Evolutionary conservation across 2,113 vertebrate species (phyloP).

Genomic region (Indicator maculatus): DNA sequence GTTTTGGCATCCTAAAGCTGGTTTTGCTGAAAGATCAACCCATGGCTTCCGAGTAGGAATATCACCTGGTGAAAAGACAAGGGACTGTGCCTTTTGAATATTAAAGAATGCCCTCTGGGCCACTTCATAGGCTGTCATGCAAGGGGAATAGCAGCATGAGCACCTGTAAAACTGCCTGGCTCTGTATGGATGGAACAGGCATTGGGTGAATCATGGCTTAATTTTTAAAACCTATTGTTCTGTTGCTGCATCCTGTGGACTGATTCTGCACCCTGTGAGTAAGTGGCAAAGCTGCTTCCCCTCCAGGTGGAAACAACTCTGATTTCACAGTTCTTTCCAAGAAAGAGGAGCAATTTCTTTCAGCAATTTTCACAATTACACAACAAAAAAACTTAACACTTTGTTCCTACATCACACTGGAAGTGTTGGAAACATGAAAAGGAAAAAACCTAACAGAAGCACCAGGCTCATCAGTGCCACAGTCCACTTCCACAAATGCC

Average conservation of each 20-base stretch:
- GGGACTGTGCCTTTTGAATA: not conserved
- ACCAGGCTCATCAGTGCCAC: not conserved
- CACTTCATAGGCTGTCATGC: not conserved
- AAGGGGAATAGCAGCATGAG: not conserved
- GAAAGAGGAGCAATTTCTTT: not conserved
- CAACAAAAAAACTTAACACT: not conserved
- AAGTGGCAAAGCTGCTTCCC: not conserved
- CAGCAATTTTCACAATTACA: not conserved
- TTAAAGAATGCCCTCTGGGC: not conserved
- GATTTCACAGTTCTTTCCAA: not conserved
- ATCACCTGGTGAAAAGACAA: not conserved
- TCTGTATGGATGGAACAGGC: not conserved
- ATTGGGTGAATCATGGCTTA: not conserved
- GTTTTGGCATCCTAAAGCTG: not conserved
- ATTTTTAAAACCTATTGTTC: not conserved
- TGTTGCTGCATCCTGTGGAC: not conserved
- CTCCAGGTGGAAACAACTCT: not conserved
- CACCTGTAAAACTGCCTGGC: not conserved
- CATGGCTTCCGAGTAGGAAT: not conserved
- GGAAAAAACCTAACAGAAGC: rapidly evolving
- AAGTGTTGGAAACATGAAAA: not conserved
- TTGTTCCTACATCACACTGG: not conserved
- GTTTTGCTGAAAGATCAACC: not conserved
- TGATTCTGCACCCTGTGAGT: not conserved
- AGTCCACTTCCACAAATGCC: not conserved